A percentile compares a stretch with the other conserved stretches of the same genome.
These are phyloP conservation scores for Alitta virens DNA, from an alignment of 2,888 invertebrate species.

Conservation along the genomic window DNA sequence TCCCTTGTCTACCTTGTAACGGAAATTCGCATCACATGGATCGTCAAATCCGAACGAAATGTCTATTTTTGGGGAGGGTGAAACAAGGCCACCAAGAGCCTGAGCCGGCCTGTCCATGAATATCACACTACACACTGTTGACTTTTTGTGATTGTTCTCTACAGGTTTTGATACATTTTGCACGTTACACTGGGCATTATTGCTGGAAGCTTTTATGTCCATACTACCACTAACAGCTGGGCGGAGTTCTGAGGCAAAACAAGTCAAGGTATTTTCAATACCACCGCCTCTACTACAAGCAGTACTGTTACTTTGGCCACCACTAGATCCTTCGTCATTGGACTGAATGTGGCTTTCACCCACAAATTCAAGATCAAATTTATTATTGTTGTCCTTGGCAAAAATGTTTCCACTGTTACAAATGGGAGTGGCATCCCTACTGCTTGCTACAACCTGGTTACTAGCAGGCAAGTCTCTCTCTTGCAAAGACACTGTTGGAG, in stretches of 20 bases:
- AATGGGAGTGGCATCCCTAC: too few species aligned
- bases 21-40: too few species aligned
- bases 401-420: too few species aligned
- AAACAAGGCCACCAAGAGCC: constrained; percentile 19
- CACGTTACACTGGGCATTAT: neutral
- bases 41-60: constrained; percentile 46
- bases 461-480: neutral
- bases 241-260: neutral
- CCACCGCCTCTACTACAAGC: too few species aligned
- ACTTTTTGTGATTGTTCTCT: constrained; percentile 15
- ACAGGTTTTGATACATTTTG: neutral
- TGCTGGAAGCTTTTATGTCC: neutral
- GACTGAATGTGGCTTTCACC: too few species aligned
- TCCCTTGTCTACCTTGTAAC: neutral
- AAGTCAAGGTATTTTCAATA: too few species aligned
- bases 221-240: too few species aligned
- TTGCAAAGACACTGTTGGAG: neutral
- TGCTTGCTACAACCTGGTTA: too few species aligned
- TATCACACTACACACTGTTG: constrained; percentile 39
- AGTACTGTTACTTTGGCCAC: too few species aligned
- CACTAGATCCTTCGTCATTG: too few species aligned
- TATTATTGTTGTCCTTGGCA: too few species aligned
- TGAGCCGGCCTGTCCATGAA: constrained; percentile 42
- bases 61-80: constrained; percentile 32
- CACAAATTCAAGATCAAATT: too few species aligned